Evolutionary conservation across 2,113 vertebrate genomes (phyloP), one percentile per base, ranked within the genome.

Genomic region (Hystrix brachyura): DNA sequence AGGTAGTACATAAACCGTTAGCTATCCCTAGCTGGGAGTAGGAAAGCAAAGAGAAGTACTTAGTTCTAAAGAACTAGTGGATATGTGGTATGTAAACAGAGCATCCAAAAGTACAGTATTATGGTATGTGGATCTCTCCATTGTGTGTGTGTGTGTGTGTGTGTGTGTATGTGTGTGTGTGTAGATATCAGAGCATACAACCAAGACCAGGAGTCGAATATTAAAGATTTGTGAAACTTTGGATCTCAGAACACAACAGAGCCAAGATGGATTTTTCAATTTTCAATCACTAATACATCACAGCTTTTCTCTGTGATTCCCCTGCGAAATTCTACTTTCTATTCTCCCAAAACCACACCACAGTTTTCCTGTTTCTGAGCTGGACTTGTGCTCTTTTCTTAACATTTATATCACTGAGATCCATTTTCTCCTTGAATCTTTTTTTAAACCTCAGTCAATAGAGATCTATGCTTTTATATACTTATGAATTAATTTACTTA

Each of bases 201-300:
- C 7, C 55, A 55, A 91, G 34, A 60, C 13, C 2, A 59, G n/a
- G 7, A 51, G 4, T 13, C 53, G 67, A 74, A 76, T 72, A 89
- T 59, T 95, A 81, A 95, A 97, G 8, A 95, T 91, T n/a, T 71
- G 78, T 64, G 32, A 19, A 80, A 59, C 21, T 78, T 38, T 90
- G 43, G 8, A 5, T 80, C 27, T 95, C 32, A 46, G 51, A 76
- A 78, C 87, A 1, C 51, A 90, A 69, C 11, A 32, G 23, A 74
- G 12, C 53, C 91, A 93, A 94, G 10, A 21, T 21, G 5, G 6
- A 17, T 10, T 60, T 94, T 82, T 55, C 23, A 67, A 62, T 59
- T 88, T 32, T 94, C 65, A 29, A 23, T 93, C 13, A 34, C 48
- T 87, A 94, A 81, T 43, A 83, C 23, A 48, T 89, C 18, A 79